Base-by-base conservation (phyloP, 2,797 vertebrate genomes). In the Moxostoma hubbsi region DNA sequence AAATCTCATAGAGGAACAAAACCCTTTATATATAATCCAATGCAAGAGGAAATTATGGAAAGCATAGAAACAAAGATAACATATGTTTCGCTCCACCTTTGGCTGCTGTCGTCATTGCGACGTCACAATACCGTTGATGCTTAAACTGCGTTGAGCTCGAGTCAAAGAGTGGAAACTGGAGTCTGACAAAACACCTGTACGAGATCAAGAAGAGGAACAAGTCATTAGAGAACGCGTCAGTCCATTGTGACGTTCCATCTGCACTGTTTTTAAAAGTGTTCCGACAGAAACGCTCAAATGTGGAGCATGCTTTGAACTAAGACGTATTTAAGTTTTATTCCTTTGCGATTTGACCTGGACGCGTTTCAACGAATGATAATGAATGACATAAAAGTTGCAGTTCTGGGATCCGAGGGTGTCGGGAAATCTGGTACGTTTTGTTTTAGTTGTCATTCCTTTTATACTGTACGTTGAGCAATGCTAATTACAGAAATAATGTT, bases 391-490 rank as follows among this genome's bases (percentile, higher is more conserved):
- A 96, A 95, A 88, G 81, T 96, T 10, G 92, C 93, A 0, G 91
- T 96, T 61, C 79, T 97, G 82, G 95, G 96, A 63, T 88, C 93
- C 0, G 91, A 92, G 73, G 94, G 95, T 0, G 91, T 94, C 2
- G 96, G 95, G 3, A 96, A 96, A 79, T 96, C 96, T 81, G 95
- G 95, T 96, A 86, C 5, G 80, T 24, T 13, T 53, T 51, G 3
- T 50, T 49, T 11, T 16, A 36, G 10, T 70, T 57, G 9, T 3
- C 10, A 0, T 10, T 12, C 2, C 1, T 15, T 57, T 53, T 54
- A 7, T 73, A 49, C 36, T 36, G 36, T 36, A 36, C 36, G 36
- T 36, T 36, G 36, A 36, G 7, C 7, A 9, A 1, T 11, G 46
- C 9, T 7, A 75, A 7, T 43, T 73, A 13, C 16, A 45, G 36